Percentiles rank a stretch among this genome's conserved stretches.
Evolutionary conservation across 2,888 invertebrate species (phyloP).

Genomic region (Biston betularia): DNA sequence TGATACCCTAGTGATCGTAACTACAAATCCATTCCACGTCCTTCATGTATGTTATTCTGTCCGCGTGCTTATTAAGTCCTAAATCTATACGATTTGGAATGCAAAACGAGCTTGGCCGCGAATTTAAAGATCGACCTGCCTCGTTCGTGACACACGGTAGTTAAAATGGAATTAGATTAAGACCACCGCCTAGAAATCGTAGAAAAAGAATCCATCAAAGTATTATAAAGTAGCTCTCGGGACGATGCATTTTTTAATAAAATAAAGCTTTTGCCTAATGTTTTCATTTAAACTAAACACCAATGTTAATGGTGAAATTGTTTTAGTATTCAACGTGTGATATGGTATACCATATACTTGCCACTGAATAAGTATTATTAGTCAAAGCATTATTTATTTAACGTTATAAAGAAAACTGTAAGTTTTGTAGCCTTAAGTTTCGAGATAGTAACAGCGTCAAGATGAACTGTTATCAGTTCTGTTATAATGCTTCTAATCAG

Average conservation of each 20-base stretch:
- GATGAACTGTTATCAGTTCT: constrained; percentile 57
- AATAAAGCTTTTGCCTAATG: no score
- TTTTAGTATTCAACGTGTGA: no score
- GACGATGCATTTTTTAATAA: constrained; percentile 2
- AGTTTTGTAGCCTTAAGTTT: constrained; percentile 3
- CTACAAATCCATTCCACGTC: constrained; percentile 23
- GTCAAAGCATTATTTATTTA: neutral
- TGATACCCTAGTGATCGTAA: neutral
- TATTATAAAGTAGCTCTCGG: constrained; percentile 9
- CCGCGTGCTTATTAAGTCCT: constrained; percentile 25
- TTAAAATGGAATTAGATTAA: constrained; percentile 32
- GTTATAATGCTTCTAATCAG: constrained; percentile 47
- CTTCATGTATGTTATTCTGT: constrained; percentile 17
- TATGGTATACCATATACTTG: no score
- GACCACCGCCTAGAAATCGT: constrained; percentile 28
- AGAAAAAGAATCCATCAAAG: constrained; percentile 13
- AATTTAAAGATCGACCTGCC: constrained; percentile 26
- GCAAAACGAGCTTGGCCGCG: constrained; percentile 33
- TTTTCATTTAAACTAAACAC: no score
- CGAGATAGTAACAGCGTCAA: constrained; percentile 30
- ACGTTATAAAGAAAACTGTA: neutral
- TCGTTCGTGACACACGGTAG: constrained; percentile 23
- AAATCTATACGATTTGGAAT: constrained; percentile 30
- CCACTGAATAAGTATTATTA: no score
- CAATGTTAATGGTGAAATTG: no score